phyloP scores from a whole-genome alignment of 2,113 vertebrate species.

The Leucopsar rothschildi region DNA sequence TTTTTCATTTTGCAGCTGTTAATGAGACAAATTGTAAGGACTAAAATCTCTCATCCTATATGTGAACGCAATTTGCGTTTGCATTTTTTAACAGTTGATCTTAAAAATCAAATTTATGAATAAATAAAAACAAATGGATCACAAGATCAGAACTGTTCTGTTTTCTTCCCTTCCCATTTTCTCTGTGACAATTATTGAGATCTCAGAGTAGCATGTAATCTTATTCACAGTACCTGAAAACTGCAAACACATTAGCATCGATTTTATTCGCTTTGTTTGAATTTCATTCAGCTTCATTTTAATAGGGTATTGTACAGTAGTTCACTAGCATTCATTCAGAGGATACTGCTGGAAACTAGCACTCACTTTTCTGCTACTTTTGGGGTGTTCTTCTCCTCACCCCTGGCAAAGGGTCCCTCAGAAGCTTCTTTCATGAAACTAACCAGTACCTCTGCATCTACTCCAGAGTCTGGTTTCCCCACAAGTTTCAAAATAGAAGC shows the following conservation, averaged over 20 bases:
- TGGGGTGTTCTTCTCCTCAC: slow-evolving; percentile 94
- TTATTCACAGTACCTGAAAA: neutral
- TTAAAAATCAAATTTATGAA: neutral
- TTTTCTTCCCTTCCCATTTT: neutral
- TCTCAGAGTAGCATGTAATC: neutral
- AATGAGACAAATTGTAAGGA: neutral
- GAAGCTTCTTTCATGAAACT: slow-evolving; percentile 89
- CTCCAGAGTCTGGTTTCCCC: slow-evolving; percentile 71
- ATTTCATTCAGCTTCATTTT: neutral
- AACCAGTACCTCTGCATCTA: slow-evolving; percentile 86
- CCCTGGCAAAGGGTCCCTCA: slow-evolving; percentile 90
- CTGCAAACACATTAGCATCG: neutral
- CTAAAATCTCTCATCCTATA: neutral
- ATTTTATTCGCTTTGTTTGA: neutral
- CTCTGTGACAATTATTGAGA: neutral
- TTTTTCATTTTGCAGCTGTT: neutral
- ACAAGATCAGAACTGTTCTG: neutral
- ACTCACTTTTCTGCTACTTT: slow-evolving; percentile 93
- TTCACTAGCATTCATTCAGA: neutral
- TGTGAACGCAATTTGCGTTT: neutral
- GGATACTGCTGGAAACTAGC: neutral
- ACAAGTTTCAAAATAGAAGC: slow-evolving; percentile 95
- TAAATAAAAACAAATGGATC: neutral
- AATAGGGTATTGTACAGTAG: neutral
- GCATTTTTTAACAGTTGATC: neutral